phyloP scores from a whole-genome alignment of 2,113 vertebrate genomes.

The Rhineura floridana region DNA sequence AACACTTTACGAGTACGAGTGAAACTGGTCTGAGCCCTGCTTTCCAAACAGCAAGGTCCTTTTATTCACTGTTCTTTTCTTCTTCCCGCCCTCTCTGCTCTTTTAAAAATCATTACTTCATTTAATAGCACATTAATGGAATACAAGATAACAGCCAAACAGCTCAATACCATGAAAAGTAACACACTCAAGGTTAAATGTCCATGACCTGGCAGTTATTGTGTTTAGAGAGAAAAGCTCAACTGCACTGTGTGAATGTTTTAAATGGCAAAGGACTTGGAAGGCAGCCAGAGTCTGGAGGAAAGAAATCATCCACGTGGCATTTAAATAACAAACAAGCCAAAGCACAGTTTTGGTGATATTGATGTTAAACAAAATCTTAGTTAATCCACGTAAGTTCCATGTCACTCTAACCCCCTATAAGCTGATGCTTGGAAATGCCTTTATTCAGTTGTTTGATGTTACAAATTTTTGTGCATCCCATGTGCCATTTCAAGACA shows the following conservation, averaged over 20 bases:
- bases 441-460: not conserved
- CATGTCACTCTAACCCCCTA: not conserved
- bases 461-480: not conserved
- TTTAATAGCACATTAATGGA: slow-evolving; percentile 51
- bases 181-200: slow-evolving; percentile 46
- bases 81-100: not conserved
- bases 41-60: slow-evolving; percentile 51
- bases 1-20: slow-evolving; percentile 44
- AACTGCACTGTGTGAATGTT: not conserved
- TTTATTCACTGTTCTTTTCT: slow-evolving; percentile 33
- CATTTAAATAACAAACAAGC: not conserved
- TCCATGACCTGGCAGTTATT: slow-evolving; percentile 34
- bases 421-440: not conserved
- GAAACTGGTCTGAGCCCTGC: slow-evolving; percentile 46
- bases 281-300: slow-evolving; percentile 20
- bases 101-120: slow-evolving; percentile 47
- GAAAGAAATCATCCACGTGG: not conserved
- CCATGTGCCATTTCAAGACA: no score
- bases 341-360: not conserved
- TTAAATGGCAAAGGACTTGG: slow-evolving; percentile 16
- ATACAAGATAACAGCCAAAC: slow-evolving; percentile 32
- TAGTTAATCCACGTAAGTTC: not conserved
- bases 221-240: slow-evolving; percentile 32
- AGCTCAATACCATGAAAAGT: slow-evolving; percentile 49
- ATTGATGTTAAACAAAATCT: not conserved